phyloP scores from a whole-genome alignment of 2,888 invertebrate genomes.

The Itoplectis maculator region DNA sequence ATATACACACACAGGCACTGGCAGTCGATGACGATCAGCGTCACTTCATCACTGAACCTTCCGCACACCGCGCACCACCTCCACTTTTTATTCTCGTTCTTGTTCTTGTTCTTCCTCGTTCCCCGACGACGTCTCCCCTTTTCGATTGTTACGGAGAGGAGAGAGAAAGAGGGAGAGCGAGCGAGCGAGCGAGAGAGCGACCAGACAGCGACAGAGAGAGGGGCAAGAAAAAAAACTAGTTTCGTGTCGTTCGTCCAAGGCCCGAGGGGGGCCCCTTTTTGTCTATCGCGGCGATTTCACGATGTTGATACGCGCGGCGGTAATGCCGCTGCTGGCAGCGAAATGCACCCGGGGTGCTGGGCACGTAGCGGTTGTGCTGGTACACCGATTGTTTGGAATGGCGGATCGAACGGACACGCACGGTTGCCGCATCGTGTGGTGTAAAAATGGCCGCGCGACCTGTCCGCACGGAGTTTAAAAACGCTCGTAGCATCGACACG shows the following conservation, averaged over 20 bases:
- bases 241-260: conserved; percentile 33
- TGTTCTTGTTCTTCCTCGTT: not conserved
- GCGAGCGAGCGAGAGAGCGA: conserved; percentile 31
- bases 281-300: conserved; percentile 49
- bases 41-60: conserved; percentile 26
- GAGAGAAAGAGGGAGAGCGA: conserved; percentile 24
- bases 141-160: conserved; percentile 28
- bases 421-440: conserved; percentile 90
- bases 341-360: conserved; percentile 87
- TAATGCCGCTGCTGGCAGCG: conserved; percentile 78
- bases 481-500: conserved; percentile 47
- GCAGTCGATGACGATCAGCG: conserved; percentile 22
- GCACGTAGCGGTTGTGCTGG: conserved; percentile 79
- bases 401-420: conserved; percentile 88
- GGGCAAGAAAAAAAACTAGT: conserved; percentile 22
- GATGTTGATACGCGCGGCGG: conserved; percentile 46
- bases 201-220: conserved; percentile 43
- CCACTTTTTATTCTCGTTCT: conserved; percentile 8
- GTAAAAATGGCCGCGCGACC: conserved; percentile 88
- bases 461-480: conserved; percentile 62
- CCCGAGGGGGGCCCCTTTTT: conserved; percentile 22
- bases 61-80: not conserved
- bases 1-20: not conserved
- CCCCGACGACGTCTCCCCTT: not conserved
- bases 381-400: conserved; percentile 90